Conservation (phyloP, 2,888 invertebrate species). For the Limenitis camilla region DNA sequence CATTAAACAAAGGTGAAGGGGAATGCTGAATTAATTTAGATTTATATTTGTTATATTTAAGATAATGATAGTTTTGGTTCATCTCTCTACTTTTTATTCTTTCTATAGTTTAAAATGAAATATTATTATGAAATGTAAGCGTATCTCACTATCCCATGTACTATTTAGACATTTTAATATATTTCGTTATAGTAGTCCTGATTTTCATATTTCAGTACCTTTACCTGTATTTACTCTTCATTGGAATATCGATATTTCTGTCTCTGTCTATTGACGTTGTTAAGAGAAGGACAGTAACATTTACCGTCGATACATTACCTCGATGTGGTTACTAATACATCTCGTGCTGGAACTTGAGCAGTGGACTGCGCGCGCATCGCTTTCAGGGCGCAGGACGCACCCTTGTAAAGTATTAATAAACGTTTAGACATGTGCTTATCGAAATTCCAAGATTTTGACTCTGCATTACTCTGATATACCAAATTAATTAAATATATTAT, state of each 20-base stretch:
- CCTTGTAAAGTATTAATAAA: conserved; percentile 47
- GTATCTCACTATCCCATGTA: no score
- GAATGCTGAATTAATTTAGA: not conserved
- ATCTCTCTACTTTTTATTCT: conserved; percentile 1
- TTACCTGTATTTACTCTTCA: not conserved
- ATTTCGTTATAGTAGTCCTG: not conserved
- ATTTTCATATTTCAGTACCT: not conserved
- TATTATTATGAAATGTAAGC: no score
- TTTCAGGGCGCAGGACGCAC: conserved; percentile 68
- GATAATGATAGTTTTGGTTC: conserved; percentile 7
- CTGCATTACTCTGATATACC: no score
- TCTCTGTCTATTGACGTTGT: conserved; percentile 3
- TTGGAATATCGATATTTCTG: conserved; percentile 4
- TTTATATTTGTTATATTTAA: not conserved
- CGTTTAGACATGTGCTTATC: conserved; percentile 39
- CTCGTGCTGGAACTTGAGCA: conserved; percentile 42
- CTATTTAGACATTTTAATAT: no score
- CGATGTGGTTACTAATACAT: conserved; percentile 34
- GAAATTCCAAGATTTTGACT: not conserved
- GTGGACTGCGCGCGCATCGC: conserved; percentile 61
- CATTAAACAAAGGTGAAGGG: not conserved
- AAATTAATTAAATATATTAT: no score
- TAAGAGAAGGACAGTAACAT: conserved; percentile 11
- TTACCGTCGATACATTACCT: conserved; percentile 16
- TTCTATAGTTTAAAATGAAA: not conserved